A percentile compares a stretch with the other conserved stretches of the same genome.
Conservation (phyloP, 2,888 invertebrate genomes). For the Rotaria magnacalcarata region DNA sequence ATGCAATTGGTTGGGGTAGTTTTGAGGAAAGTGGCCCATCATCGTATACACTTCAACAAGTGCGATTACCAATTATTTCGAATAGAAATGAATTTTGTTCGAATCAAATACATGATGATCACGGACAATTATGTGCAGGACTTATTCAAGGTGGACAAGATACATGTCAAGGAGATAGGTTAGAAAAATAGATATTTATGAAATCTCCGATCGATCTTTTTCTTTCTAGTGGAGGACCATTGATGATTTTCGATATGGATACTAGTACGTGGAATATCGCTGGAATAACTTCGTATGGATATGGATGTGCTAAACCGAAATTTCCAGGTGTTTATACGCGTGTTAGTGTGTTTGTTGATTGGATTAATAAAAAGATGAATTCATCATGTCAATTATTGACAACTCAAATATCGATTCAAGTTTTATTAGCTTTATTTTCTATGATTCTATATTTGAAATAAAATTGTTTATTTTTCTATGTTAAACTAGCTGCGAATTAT, state of each 20-base stretch:
- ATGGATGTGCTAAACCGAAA: slow-evolving; percentile 39
- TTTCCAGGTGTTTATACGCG: slow-evolving; percentile 15
- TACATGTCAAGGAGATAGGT: slow-evolving; percentile 46
- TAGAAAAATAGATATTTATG: background rate
- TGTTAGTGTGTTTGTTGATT: background rate
- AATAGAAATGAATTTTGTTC: background rate
- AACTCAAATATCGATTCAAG: background rate
- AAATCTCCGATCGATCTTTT: too few species aligned
- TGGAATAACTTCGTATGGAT: slow-evolving; percentile 41
- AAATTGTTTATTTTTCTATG: too few species aligned
- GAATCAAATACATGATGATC: background rate
- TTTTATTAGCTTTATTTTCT: too few species aligned
- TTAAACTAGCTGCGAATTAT: too few species aligned
- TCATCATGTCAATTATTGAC: background rate
- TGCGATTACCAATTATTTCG: background rate
- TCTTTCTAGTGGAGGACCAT: slow-evolving; percentile 33
- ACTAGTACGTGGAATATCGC: background rate
- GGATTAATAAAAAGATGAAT: background rate
- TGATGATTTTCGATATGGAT: background rate
- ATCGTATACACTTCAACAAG: slow-evolving; percentile 12
- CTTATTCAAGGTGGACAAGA: slow-evolving; percentile 38
- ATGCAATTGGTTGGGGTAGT: slow-evolving; percentile 33
- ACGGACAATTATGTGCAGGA: slow-evolving; percentile 38
- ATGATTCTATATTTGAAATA: too few species aligned
- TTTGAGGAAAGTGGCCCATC: background rate